phyloP scores from a whole-genome alignment of 2,797 vertebrate genomes.

The Hybognathus amarus region DNA sequence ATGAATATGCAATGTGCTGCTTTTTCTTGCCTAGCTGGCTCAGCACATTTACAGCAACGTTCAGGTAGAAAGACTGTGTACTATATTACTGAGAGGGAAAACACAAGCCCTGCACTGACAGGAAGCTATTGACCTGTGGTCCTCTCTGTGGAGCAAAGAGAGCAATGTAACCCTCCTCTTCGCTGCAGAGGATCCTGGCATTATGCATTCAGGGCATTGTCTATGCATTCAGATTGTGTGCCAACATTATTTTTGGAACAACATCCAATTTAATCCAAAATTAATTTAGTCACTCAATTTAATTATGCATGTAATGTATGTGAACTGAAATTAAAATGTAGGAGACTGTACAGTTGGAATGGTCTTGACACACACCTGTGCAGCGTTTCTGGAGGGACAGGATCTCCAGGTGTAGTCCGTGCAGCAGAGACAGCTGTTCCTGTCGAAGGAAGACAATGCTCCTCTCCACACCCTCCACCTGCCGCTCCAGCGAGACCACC shows the following conservation, averaged over 20 bases:
- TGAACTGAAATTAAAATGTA: background rate
- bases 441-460: conserved; percentile 92
- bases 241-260: background rate
- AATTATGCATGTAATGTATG: background rate
- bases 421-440: conserved; percentile 91
- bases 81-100: conserved; percentile 56
- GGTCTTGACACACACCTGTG: conserved; percentile 82
- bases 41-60: conserved; percentile 54
- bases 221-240: background rate
- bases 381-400: conserved; percentile 94
- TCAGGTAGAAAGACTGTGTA: conserved; percentile 45
- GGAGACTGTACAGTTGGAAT: background rate
- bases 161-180: conserved; percentile 3
- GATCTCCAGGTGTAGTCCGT: conserved; percentile 94
- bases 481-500: conserved; percentile 84
- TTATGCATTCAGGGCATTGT: background rate
- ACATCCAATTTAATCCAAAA: too few relatives aligned
- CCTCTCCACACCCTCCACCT: conserved; percentile 91
- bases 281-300: background rate
- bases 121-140: conserved; percentile 57
- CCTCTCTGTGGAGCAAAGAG: conserved; percentile 34
- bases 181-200: background rate
- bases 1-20: conserved; percentile 23
- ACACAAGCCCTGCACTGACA: conserved; percentile 55
- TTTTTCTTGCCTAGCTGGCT: conserved; percentile 47